Conservation (phyloP, 2,797 vertebrate genomes). For the Otolemur crassicaudatus region DNA sequence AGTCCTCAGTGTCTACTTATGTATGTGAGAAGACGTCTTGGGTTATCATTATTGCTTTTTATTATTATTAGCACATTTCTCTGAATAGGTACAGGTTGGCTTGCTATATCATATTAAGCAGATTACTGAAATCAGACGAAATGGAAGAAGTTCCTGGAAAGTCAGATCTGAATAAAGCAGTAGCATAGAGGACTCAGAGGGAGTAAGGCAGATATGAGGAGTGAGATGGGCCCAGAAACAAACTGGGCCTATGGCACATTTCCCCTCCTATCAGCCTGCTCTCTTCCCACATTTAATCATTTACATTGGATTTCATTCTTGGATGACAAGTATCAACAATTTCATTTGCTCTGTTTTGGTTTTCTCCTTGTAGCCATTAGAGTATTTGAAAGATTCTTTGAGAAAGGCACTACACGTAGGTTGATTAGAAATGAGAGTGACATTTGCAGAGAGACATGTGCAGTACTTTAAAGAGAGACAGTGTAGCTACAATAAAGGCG, state of each 20-base stretch:
- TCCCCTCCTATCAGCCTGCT: neutral
- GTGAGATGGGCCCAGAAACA: neutral
- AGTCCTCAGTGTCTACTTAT: neutral
- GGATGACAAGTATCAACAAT: neutral
- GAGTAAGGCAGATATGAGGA: neutral
- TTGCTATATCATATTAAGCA: neutral
- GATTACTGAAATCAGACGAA: neutral
- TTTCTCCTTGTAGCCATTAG: neutral
- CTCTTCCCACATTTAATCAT: neutral
- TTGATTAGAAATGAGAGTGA: slow-evolving; percentile 1
- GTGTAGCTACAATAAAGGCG: neutral
- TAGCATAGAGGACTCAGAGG: neutral
- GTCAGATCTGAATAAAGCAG: neutral
- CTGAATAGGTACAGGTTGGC: neutral
- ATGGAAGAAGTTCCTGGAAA: neutral
- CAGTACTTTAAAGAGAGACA: neutral
- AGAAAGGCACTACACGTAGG: neutral
- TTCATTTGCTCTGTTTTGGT: neutral
- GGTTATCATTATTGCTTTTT: neutral
- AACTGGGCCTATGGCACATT: no score
- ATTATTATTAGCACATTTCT: neutral
- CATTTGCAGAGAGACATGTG: neutral
- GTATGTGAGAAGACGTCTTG: neutral
- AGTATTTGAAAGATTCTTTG: neutral
- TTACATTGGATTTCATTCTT: neutral